These are phyloP conservation scores for Atta texana DNA, from an alignment of 1,140 invertebrate genomes.

Conservation along the genomic window DNA sequence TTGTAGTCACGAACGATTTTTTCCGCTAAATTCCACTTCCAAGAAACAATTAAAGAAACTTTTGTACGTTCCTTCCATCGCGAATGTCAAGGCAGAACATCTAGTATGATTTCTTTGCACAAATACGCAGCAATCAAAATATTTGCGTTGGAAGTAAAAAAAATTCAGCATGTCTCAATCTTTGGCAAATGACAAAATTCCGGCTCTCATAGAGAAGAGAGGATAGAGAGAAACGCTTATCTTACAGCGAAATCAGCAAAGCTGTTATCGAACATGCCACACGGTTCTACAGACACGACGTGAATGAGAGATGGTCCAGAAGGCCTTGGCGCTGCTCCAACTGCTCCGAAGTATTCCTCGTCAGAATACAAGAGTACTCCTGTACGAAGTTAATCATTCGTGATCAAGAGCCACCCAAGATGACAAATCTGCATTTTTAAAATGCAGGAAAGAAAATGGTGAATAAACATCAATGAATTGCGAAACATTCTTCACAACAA, in stretches of 20 bases:
- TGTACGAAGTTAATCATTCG: slow-evolving; percentile 75
- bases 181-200: slow-evolving; percentile 11
- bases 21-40: not conserved
- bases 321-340: slow-evolving; percentile 78
- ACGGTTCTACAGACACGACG: slow-evolving; percentile 66
- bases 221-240: slow-evolving; percentile 60
- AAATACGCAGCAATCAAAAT: slow-evolving; percentile 12
- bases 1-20: not conserved
- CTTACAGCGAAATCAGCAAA: slow-evolving; percentile 74
- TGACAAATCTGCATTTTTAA: not conserved
- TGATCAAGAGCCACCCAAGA: slow-evolving; percentile 62
- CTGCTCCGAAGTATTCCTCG: slow-evolving; percentile 17
- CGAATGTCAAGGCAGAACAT: not conserved
- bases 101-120: not conserved
- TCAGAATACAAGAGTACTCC: slow-evolving; percentile 63
- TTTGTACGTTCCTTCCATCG: not conserved
- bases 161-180: slow-evolving; percentile 35
- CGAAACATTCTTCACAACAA: not conserved
- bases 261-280: slow-evolving; percentile 77
- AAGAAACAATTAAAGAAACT: not conserved
- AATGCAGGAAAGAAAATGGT: not conserved
- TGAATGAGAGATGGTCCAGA: slow-evolving; percentile 74
- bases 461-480: not conserved
- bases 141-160: not conserved
- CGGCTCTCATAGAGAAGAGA: slow-evolving; percentile 41